Percentiles rank a stretch among this genome's conserved stretches.
Evolutionary conservation across 2,888 invertebrate species (phyloP).

Genomic region (Drosophila phalerata): DNA sequence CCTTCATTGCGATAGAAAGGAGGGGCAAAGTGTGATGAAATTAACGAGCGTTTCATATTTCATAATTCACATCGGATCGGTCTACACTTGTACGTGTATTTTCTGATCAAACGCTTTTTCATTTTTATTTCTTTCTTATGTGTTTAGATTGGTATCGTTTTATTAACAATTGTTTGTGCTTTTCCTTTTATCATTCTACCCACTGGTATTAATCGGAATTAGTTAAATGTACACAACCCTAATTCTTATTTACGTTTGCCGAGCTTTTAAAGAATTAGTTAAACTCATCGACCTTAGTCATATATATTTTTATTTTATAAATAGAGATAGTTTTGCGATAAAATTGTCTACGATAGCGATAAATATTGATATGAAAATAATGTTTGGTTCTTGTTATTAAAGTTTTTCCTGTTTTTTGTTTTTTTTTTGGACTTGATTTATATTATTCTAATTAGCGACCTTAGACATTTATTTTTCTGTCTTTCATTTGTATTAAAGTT

Average conservation of each 20-base stretch:
- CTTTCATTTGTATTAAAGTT: not conserved
- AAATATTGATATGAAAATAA: slow-evolving; percentile 1
- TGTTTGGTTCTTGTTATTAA: not conserved
- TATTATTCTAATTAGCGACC: too few species aligned
- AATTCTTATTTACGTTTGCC: slow-evolving; percentile 35
- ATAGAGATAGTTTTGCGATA: slow-evolving; percentile 25
- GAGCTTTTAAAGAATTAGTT: slow-evolving; percentile 33
- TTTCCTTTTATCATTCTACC: not conserved
- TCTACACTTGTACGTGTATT: slow-evolving; percentile 6
- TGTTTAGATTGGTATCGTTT: slow-evolving; percentile 7
- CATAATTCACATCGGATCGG: slow-evolving; percentile 16
- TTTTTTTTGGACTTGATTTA: not conserved
- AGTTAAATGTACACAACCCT: slow-evolving; percentile 16
- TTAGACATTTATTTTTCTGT: too few species aligned
- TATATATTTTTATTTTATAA: slow-evolving; percentile 19
- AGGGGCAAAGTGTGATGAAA: slow-evolving; percentile 9
- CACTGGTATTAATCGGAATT: slow-evolving; percentile 22
- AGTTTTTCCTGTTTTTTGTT: not conserved
- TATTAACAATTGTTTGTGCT: slow-evolving; percentile 23
- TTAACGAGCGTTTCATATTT: slow-evolving; percentile 41
- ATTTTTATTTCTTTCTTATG: slow-evolving; percentile 8
- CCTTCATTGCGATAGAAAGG: slow-evolving; percentile 5
- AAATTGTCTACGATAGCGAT: slow-evolving; percentile 21
- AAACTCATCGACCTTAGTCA: slow-evolving; percentile 32
- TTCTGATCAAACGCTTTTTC: slow-evolving; percentile 11